phyloP scores from a whole-genome alignment of 2,113 vertebrate species.

The Heterocephalus glaber region DNA sequence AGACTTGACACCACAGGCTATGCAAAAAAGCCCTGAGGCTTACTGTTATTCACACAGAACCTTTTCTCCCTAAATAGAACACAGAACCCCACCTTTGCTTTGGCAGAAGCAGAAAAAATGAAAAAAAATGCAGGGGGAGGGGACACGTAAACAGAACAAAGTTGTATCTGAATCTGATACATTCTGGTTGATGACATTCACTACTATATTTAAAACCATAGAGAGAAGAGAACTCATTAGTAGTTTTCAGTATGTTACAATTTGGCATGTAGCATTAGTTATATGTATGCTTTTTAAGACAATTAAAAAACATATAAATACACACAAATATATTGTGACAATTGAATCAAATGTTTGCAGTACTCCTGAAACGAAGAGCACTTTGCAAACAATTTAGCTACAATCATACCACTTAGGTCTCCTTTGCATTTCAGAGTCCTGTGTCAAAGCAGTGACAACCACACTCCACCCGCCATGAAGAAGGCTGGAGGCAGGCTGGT shows the following conservation, averaged over 20 bases:
- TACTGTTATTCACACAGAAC: background rate
- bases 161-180: background rate
- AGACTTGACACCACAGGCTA: background rate
- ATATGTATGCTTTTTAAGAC: background rate
- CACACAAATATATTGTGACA: background rate
- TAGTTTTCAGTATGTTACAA: background rate
- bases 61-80: background rate
- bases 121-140: too few species aligned
- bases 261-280: background rate
- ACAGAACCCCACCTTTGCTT: background rate
- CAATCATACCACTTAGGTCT: background rate
- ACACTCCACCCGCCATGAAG: background rate
- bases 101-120: background rate
- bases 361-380: background rate
- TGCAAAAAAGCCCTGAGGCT: background rate
- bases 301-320: background rate
- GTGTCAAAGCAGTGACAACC: rapidly evolving
- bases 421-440: background rate
- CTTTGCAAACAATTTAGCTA: background rate
- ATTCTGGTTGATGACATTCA: background rate
- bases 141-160: background rate
- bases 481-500: background rate
- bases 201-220: background rate
- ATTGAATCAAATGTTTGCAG: background rate
- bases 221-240: background rate